Evolutionary conservation across 2,888 invertebrate species (phyloP).

Genomic region (Alitta virens): DNA sequence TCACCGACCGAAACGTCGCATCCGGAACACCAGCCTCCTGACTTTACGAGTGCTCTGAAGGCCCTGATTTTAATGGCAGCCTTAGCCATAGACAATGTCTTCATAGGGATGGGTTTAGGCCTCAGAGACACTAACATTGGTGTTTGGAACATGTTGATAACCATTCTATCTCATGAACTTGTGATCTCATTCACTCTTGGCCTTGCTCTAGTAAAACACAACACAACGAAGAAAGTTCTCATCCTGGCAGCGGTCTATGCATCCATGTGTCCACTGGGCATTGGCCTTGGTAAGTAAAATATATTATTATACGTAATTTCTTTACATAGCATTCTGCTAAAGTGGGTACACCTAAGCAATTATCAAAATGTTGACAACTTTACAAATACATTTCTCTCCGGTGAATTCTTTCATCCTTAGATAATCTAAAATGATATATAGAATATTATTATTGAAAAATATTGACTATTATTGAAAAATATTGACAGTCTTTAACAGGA

Average conservation of each 20-base stretch:
- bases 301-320: too few species aligned
- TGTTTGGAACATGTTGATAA: constrained; percentile 25
- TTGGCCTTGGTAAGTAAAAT: constrained; percentile 7
- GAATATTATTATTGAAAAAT: too few species aligned
- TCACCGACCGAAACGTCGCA: too few species aligned
- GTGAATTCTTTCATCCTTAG: too few species aligned
- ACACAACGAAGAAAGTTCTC: constrained; percentile 6
- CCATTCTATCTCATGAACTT: constrained; percentile 25
- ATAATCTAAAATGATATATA: too few species aligned
- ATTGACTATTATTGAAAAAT: too few species aligned
- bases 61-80: constrained; percentile 25
- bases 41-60: background rate
- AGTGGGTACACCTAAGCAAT: too few species aligned
- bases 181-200: constrained; percentile 28
- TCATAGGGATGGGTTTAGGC: constrained; percentile 24
- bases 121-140: constrained; percentile 17
- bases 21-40: too few species aligned
- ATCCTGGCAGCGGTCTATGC: constrained; percentile 13
- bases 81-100: constrained; percentile 24
- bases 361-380: too few species aligned
- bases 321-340: too few species aligned
- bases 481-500: too few species aligned
- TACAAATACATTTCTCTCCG: too few species aligned
- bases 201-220: constrained; percentile 19
- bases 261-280: constrained; percentile 18